Percentiles rank a stretch among this genome's conserved stretches.
phyloP scores from a whole-genome alignment of 2,797 vertebrate genomes.

The Centroberyx gerrardi region DNA sequence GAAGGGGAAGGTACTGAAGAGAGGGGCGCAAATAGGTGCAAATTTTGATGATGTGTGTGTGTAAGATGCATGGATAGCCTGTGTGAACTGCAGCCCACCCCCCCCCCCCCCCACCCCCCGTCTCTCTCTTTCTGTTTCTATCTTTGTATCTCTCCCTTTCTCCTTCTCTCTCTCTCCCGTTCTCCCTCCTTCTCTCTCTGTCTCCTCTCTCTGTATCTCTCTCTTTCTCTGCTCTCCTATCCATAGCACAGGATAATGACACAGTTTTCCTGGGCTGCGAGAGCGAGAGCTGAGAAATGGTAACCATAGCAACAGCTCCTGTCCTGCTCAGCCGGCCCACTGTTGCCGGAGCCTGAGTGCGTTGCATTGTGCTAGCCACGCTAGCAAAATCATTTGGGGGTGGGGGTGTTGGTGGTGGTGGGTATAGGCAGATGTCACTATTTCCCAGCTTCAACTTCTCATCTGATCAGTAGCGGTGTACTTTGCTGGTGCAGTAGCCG shows the following conservation, averaged over 20 bases:
- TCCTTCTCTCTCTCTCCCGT: conserved; percentile 31
- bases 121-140: conserved; percentile 55
- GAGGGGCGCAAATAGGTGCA: conserved; percentile 69
- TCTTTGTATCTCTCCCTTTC: conserved; percentile 63
- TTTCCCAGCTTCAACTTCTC: conserved; percentile 57
- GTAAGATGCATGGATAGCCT: conserved; percentile 47
- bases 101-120: conserved; percentile 12
- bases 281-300: conserved; percentile 82
- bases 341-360: conserved; percentile 73
- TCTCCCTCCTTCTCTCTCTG: background rate
- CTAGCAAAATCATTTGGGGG: conserved; percentile 63
- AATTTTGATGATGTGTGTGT: conserved; percentile 70
- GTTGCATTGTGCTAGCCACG: conserved; percentile 72
- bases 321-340: conserved; percentile 83
- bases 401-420: background rate
- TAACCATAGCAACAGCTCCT: conserved; percentile 89
- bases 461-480: conserved; percentile 55
- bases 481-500: conserved; percentile 47
- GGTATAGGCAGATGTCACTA: conserved; percentile 67
- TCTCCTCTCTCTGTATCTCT: background rate
- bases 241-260: conserved; percentile 89
- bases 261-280: conserved; percentile 85
- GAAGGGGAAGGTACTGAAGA: conserved; percentile 16
- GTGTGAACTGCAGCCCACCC: conserved; percentile 53
- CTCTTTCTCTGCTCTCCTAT: conserved; percentile 67